Percentiles rank a stretch among this genome's conserved stretches.
Conservation (phyloP, 2,113 vertebrate genomes). For the Lichenostomus cassidix region DNA sequence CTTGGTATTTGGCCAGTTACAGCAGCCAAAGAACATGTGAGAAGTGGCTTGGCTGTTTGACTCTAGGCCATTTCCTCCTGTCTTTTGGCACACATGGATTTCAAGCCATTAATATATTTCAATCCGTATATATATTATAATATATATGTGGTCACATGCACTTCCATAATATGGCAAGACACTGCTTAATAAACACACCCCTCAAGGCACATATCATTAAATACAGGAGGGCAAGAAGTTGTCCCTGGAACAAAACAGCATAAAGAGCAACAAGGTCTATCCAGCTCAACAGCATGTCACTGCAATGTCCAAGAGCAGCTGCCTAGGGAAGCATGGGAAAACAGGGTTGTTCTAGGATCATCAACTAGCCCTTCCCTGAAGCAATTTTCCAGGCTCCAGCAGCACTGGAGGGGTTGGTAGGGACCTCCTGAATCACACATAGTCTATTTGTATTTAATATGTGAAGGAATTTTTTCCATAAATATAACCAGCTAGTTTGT, state of each 20-base stretch:
- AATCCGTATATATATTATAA: not conserved
- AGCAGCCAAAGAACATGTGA: not conserved
- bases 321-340: not conserved
- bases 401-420: not conserved
- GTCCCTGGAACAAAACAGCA: not conserved
- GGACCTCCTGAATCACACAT: not conserved
- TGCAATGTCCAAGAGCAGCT: rapidly evolving
- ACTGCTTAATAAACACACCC: not conserved
- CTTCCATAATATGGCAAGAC: not conserved
- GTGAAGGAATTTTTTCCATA: not conserved
- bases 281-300: not conserved
- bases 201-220: not conserved
- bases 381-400: not conserved
- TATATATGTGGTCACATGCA: rapidly evolving
- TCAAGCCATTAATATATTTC: not conserved
- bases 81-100: not conserved
- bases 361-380: not conserved
- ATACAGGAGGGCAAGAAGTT: not conserved
- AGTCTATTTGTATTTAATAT: not conserved
- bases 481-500: not conserved
- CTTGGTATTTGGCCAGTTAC: not conserved
- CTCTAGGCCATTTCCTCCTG: not conserved
- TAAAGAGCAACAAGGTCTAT: not conserved
- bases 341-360: not conserved
- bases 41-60: not conserved